phyloP scores from a whole-genome alignment of 2,113 vertebrate genomes.

The Lynx canadensis region DNA sequence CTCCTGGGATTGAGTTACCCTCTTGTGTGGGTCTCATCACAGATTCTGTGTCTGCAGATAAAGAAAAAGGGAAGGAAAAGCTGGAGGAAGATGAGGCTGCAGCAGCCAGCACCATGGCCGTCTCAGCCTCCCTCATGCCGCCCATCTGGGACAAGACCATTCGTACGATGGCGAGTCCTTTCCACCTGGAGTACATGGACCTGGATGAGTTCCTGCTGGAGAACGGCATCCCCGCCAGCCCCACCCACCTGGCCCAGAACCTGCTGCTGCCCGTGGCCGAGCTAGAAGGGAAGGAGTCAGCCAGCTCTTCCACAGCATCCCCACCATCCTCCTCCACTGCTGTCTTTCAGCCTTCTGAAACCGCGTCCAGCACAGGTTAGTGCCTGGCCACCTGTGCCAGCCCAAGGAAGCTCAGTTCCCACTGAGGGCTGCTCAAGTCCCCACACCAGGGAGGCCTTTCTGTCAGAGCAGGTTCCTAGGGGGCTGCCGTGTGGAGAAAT shows the following conservation, averaged over 20 bases:
- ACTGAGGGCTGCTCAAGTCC: not conserved
- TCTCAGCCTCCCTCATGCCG: constrained; percentile 96
- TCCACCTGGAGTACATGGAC: constrained; percentile 99
- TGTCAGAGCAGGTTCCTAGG: not conserved
- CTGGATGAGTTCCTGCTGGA: constrained; percentile 98
- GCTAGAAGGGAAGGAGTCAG: constrained; percentile 87
- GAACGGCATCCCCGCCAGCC: constrained; percentile 95
- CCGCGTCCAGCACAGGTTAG: constrained; percentile 87
- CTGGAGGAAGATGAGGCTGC: constrained; percentile 89
- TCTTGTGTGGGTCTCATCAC: constrained; percentile 51
- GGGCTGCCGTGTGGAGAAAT: not conserved
- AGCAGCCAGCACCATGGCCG: constrained; percentile 89
- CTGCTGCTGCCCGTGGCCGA: constrained; percentile 89
- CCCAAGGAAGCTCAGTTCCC: not conserved
- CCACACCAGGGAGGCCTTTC: not conserved
- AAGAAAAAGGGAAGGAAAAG: constrained; percentile 90
- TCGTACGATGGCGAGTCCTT: constrained; percentile 97
- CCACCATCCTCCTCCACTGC: constrained; percentile 86
- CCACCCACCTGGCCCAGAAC: constrained; percentile 89
- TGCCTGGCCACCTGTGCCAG: not conserved
- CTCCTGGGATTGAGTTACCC: not conserved
- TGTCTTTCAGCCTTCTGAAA: constrained; percentile 87
- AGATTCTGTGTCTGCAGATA: constrained; percentile 86
- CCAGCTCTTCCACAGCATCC: constrained; percentile 84
- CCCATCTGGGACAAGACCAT: constrained; percentile 99